phyloP scores from a whole-genome alignment of 1,140 invertebrate genomes.

The Plutomurus gul region DNA sequence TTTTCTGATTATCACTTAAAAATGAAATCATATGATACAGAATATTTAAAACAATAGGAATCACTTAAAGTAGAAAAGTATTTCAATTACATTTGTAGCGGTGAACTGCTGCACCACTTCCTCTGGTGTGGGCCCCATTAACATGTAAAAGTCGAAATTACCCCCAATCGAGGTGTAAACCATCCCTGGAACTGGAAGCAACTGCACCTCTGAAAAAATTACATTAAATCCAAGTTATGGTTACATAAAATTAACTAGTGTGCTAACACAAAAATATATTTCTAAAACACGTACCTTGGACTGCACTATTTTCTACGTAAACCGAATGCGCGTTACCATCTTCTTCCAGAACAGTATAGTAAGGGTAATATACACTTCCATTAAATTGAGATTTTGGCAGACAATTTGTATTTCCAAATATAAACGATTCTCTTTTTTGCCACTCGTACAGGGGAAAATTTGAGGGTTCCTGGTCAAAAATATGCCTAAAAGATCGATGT shows the following conservation, averaged over 20 bases:
- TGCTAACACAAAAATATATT: neutral
- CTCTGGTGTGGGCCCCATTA: conserved; percentile 60
- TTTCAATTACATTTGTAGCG: conserved; percentile 37
- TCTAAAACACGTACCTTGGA: conserved; percentile 32
- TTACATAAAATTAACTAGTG: neutral
- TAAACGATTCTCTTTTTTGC: neutral
- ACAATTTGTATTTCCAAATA: neutral
- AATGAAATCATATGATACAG: neutral
- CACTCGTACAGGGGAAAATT: conserved; percentile 35
- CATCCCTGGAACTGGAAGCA: conserved; percentile 54
- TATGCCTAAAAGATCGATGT: conserved; percentile 54
- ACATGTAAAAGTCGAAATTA: conserved; percentile 60
- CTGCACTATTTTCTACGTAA: conserved; percentile 48
- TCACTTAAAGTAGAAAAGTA: too few species aligned
- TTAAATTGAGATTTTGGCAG: neutral
- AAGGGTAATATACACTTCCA: conserved; percentile 58
- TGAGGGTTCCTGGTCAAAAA: conserved; percentile 53
- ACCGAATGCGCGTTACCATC: conserved; percentile 51
- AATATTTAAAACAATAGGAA: neutral
- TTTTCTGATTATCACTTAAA: neutral
- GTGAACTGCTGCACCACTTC: conserved; percentile 62
- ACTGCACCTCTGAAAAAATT: conserved; percentile 37
- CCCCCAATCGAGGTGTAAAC: conserved; percentile 56
- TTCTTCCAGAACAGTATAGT: conserved; percentile 61
- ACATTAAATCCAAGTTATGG: neutral